Conservation (phyloP, 2,888 invertebrate species). For the Lycocerus yunnanus region DNA sequence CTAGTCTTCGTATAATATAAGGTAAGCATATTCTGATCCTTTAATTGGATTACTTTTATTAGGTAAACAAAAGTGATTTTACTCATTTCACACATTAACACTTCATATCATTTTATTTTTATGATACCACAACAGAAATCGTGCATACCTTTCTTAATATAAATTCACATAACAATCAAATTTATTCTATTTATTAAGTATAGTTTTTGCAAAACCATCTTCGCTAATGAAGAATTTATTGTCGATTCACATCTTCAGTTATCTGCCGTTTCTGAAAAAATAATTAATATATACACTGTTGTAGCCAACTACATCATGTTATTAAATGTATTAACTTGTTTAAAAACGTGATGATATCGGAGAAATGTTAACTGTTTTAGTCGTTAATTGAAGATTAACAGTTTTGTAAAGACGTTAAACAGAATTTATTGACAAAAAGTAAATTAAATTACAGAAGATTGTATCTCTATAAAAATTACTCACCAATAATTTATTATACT, state of each 20-base stretch:
- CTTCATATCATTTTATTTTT: too few species aligned
- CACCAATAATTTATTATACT: not conserved
- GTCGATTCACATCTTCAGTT: too few species aligned
- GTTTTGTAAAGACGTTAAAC: not conserved
- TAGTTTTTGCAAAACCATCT: not conserved
- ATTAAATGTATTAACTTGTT: not conserved
- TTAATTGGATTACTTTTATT: not conserved
- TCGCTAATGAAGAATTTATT: not conserved
- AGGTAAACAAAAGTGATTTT: too few species aligned
- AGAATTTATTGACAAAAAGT: not conserved
- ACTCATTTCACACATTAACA: too few species aligned
- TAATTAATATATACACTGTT: not conserved
- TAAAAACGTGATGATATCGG: not conserved
- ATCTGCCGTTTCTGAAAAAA: not conserved
- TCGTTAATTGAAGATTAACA: not conserved
- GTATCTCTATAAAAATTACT: not conserved
- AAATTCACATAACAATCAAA: not conserved
- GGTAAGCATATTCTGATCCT: not conserved
- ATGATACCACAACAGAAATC: too few species aligned
- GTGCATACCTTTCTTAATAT: too few species aligned
- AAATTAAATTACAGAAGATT: too few species aligned
- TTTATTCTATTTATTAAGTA: not conserved
- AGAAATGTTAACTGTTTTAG: not conserved
- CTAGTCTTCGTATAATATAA: conserved; percentile 29
- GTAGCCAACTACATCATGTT: not conserved